Percentiles rank a stretch among this genome's conserved stretches.
phyloP scores from a whole-genome alignment of 2,888 invertebrate genomes.

The Pollenia angustigena region DNA sequence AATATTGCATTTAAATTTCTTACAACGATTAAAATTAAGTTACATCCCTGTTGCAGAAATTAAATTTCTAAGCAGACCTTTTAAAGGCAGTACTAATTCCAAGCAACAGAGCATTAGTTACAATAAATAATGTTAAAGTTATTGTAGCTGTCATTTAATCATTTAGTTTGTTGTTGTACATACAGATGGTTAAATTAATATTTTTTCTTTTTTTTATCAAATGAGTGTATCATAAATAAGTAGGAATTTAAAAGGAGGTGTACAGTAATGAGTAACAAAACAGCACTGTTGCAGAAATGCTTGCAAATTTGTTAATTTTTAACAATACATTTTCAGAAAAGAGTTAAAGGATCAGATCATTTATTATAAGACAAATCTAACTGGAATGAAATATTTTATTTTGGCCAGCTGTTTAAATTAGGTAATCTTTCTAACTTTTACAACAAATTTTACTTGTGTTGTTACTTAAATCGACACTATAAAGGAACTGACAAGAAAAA shows the following conservation, averaged over 20 bases:
- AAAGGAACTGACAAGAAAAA: constrained; percentile 35
- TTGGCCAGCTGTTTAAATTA: not conserved
- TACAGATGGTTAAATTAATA: constrained; percentile 47
- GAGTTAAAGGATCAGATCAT: too few relatives aligned
- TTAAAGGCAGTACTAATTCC: constrained; percentile 19
- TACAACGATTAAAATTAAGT: not conserved
- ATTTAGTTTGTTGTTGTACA: constrained; percentile 48
- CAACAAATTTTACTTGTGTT: constrained; percentile 57
- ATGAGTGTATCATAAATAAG: constrained; percentile 38
- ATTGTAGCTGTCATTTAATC: constrained; percentile 41
- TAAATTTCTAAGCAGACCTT: constrained; percentile 12
- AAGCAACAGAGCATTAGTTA: constrained; percentile 10
- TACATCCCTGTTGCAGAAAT: constrained; percentile 17
- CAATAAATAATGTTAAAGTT: constrained; percentile 25
- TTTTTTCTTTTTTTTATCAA: constrained; percentile 25
- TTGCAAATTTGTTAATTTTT: too few relatives aligned
- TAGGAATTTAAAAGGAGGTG: constrained; percentile 20
- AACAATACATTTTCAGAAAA: too few relatives aligned
- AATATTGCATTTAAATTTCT: too few relatives aligned
- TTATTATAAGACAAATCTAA: too few relatives aligned
- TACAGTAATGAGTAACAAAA: not conserved
- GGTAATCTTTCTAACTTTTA: constrained; percentile 12
- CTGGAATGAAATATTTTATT: not conserved
- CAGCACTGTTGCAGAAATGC: constrained; percentile 5
- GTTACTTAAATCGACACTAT: constrained; percentile 54